Evolutionary conservation across 1,140 invertebrate species (phyloP).

Genomic region (Zelostemma sp.): DNA sequence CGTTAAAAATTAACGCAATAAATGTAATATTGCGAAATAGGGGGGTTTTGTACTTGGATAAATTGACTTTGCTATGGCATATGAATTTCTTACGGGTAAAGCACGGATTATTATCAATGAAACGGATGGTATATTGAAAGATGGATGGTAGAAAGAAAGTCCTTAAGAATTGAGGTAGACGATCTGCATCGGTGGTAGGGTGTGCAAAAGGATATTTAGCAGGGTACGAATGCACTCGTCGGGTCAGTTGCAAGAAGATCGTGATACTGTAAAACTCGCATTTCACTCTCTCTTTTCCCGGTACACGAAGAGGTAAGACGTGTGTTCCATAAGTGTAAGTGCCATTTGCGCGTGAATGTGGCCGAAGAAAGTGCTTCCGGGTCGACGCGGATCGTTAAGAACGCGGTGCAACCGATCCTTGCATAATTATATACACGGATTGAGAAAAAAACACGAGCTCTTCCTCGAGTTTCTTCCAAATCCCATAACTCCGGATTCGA

Average conservation of each 20-base stretch:
- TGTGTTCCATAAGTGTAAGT: constrained; percentile 19
- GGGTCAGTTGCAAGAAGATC: constrained; percentile 48
- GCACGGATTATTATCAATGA: no score
- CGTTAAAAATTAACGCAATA: no score
- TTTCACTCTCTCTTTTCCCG: constrained; percentile 41
- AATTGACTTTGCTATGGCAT: no score
- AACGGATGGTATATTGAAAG: no score
- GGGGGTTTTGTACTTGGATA: no score
- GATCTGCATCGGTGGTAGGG: constrained; percentile 18
- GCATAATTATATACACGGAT: constrained; percentile 34
- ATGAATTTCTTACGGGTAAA: no score
- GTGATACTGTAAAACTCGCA: constrained; percentile 27
- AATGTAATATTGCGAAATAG: no score
- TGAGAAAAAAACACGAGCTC: constrained; percentile 24
- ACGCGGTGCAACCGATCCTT: no score
- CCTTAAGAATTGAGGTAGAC: no score
- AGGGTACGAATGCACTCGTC: constrained; percentile 18
- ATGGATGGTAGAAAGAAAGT: no score
- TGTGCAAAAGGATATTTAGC: constrained; percentile 46
- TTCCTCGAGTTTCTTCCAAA: constrained; percentile 11
- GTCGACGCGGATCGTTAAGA: constrained; percentile 24
- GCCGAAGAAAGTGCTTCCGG: constrained; percentile 58
- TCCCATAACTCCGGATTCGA: no score
- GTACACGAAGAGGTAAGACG: constrained; percentile 27
- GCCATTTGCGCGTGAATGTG: constrained; percentile 51